phyloP scores from a whole-genome alignment of 2,113 vertebrate species.

The Seriola rivoliana region DNA sequence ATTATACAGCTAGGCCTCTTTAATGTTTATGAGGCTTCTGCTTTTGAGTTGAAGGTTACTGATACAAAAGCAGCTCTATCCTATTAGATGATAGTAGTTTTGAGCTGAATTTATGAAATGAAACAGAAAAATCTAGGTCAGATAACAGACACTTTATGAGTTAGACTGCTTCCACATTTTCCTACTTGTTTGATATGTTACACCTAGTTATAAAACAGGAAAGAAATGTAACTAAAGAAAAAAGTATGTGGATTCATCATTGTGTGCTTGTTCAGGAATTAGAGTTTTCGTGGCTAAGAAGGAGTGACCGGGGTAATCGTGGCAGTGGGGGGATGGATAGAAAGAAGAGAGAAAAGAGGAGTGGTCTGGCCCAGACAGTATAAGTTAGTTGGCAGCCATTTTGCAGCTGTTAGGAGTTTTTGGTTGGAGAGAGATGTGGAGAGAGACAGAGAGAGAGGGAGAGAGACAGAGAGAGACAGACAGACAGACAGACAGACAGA shows the following conservation, averaged over 20 bases:
- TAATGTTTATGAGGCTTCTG: slow-evolving; percentile 3
- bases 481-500: slow-evolving; percentile 28
- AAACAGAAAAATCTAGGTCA: slow-evolving; percentile 42
- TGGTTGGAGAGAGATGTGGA: slow-evolving; percentile 54
- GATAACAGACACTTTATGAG: slow-evolving; percentile 12
- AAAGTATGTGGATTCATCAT: neutral
- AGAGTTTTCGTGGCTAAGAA: slow-evolving; percentile 16
- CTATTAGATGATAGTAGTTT: neutral
- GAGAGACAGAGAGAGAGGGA: slow-evolving; percentile 23
- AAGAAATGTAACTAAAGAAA: neutral
- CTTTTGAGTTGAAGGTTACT: neutral
- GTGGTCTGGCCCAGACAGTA: slow-evolving; percentile 65
- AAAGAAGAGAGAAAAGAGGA: slow-evolving; percentile 68
- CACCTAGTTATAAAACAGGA: neutral
- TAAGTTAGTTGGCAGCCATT: slow-evolving; percentile 72
- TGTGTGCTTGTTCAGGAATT: slow-evolving; percentile 1
- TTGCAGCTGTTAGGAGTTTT: slow-evolving; percentile 80
- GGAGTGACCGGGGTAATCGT: slow-evolving; percentile 56
- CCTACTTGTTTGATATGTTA: neutral
- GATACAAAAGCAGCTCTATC: slow-evolving; percentile 23
- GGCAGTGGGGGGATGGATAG: slow-evolving; percentile 69
- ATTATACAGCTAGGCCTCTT: slow-evolving; percentile 1
- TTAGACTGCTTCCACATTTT: slow-evolving; percentile 1
- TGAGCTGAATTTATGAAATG: neutral
- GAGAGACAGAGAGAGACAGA: slow-evolving; percentile 37